Conservation (phyloP, 1,140 invertebrate genomes). For the Aplysia californica region DNA sequence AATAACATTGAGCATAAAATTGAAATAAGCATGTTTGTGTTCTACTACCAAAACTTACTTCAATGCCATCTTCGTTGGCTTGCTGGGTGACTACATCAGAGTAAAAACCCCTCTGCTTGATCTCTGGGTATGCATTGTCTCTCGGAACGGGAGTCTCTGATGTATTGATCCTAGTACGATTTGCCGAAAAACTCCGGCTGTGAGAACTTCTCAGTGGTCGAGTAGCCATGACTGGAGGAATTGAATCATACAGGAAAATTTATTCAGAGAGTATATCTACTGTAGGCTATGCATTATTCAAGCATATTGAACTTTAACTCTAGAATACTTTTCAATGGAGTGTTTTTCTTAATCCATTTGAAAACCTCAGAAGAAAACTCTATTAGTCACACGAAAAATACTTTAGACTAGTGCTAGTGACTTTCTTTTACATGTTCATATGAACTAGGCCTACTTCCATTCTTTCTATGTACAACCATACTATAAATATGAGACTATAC, state of each 20-base stretch:
- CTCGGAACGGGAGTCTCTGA: slow-evolving; percentile 15
- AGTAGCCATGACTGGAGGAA: slow-evolving; percentile 42
- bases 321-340: background rate
- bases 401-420: too few relatives aligned
- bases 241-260: background rate
- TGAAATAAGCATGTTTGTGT: too few relatives aligned
- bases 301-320: background rate
- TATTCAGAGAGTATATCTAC: background rate
- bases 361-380: background rate
- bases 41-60: too few relatives aligned
- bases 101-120: slow-evolving; percentile 67
- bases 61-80: slow-evolving; percentile 42
- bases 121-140: slow-evolving; percentile 64
- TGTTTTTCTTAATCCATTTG: background rate
- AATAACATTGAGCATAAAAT: too few relatives aligned
- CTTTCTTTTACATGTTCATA: too few relatives aligned
- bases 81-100: slow-evolving; percentile 62
- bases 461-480: too few relatives aligned
- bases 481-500: too few relatives aligned
- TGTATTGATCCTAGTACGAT: slow-evolving; percentile 36
- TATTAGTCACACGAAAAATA: background rate
- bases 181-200: slow-evolving; percentile 55
- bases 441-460: too few relatives aligned
- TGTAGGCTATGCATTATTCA: background rate
- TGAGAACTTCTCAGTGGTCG: slow-evolving; percentile 51